A percentile compares a stretch with the other conserved stretches of the same genome.
These are phyloP conservation scores for Mustelus asterias DNA, from an alignment of 2,113 vertebrate species.

Conservation along the genomic window DNA sequence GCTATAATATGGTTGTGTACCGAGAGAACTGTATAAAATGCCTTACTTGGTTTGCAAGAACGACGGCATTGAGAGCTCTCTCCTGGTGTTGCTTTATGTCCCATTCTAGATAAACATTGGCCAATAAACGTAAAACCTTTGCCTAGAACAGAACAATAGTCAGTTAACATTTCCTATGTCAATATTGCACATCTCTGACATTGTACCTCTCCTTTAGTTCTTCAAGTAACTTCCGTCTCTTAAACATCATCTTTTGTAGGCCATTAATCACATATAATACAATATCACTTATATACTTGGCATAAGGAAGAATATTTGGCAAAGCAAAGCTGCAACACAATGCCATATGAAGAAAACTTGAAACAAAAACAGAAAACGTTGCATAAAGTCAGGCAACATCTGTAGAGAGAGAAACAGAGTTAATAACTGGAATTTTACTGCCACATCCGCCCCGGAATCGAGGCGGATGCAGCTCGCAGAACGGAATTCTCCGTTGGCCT, in stretches of 20 bases:
- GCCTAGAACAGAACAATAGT: conserved; percentile 57
- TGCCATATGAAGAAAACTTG: not conserved
- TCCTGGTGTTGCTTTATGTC: conserved; percentile 61
- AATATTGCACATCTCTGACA: not conserved
- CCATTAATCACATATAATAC: not conserved
- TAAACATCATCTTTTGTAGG: not conserved
- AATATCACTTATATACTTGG: not conserved
- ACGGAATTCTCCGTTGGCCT: too few species aligned
- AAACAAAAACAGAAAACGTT: too few species aligned
- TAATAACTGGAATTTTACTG: too few species aligned
- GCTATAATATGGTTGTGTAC: not conserved
- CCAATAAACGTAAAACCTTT: conserved; percentile 75
- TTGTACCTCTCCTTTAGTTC: not conserved
- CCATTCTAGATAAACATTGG: conserved; percentile 76
- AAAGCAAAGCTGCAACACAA: not conserved
- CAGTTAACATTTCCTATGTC: not conserved
- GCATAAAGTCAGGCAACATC: too few species aligned
- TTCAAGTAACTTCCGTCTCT: not conserved
- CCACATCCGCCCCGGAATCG: too few species aligned
- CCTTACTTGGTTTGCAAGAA: conserved; percentile 77
- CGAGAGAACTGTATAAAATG: not conserved
- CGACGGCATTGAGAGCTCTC: conserved; percentile 68
- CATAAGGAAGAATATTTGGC: not conserved
- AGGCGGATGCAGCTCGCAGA: too few species aligned
- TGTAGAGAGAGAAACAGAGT: too few species aligned